Evolutionary conservation across 2,888 invertebrate genomes (phyloP).

Genomic region (Dasysyrphus albostriatus): DNA sequence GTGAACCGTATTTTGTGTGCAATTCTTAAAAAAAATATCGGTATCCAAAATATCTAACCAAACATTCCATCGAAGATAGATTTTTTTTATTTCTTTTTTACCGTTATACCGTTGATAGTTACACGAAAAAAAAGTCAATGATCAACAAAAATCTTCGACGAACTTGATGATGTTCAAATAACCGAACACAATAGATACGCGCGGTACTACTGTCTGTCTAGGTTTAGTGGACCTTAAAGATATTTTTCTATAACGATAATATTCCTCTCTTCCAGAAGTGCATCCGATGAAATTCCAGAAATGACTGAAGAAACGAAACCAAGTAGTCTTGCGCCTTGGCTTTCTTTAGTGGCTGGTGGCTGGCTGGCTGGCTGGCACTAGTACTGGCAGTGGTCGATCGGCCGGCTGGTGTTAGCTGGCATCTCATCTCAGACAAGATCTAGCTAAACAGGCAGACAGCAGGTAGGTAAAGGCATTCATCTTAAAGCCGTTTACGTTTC

Average conservation of each 20-base stretch:
- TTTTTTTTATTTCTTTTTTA: slow-evolving; percentile 12
- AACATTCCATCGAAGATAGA: slow-evolving; percentile 48
- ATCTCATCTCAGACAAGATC: slow-evolving; percentile 72
- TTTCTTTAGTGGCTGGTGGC: slow-evolving; percentile 60
- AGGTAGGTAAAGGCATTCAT: slow-evolving; percentile 72
- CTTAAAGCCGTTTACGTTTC: slow-evolving; percentile 75
- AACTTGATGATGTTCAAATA: slow-evolving; percentile 35
- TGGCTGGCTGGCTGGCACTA: slow-evolving; percentile 36
- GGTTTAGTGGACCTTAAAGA: slow-evolving; percentile 10
- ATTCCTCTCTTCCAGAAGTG: slow-evolving; percentile 67
- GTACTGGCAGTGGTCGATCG: slow-evolving; percentile 21
- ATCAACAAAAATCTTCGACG: slow-evolving; percentile 45
- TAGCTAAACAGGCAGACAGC: slow-evolving; percentile 69
- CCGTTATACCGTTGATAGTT: slow-evolving; percentile 44
- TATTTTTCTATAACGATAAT: slow-evolving; percentile 10
- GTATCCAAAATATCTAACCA: slow-evolving; percentile 45
- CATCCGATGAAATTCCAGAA: slow-evolving; percentile 76
- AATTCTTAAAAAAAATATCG: slow-evolving; percentile 8
- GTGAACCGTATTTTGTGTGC: slow-evolving; percentile 36
- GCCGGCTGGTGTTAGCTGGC: slow-evolving; percentile 45
- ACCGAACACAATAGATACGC: slow-evolving; percentile 57
- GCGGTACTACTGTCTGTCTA: slow-evolving; percentile 18
- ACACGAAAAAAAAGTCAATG: slow-evolving; percentile 54
- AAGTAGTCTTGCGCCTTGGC: slow-evolving; percentile 74
- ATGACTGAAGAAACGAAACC: slow-evolving; percentile 74